Evolutionary conservation across 2,113 vertebrate genomes (phyloP).

Genomic region (Peromyscus californicus): DNA sequence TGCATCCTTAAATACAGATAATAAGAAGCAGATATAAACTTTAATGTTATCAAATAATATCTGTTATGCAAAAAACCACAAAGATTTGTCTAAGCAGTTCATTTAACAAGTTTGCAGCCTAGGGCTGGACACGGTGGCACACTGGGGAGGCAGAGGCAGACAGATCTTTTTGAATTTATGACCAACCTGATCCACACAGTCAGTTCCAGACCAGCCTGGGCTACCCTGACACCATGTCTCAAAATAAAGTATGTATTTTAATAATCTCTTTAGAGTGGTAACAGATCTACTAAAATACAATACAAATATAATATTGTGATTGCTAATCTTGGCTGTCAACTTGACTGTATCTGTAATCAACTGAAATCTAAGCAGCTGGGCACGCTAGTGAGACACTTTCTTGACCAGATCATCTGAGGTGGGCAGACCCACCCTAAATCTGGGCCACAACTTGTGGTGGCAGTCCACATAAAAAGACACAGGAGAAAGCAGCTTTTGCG

Average conservation of each 20-base stretch:
- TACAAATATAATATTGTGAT: not conserved
- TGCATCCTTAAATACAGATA: not conserved
- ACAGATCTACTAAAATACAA: not conserved
- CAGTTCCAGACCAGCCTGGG: not conserved
- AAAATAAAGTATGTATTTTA: not conserved
- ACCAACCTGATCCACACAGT: not conserved
- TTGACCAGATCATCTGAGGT: not conserved
- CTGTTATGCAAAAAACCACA: not conserved
- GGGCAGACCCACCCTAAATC: not conserved
- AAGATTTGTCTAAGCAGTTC: not conserved
- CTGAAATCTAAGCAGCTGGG: not conserved
- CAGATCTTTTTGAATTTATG: not conserved
- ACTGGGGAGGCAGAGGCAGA: not conserved
- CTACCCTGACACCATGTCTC: not conserved
- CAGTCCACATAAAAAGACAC: not conserved
- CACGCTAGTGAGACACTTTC: not conserved
- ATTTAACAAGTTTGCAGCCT: not conserved
- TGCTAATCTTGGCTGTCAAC: not conserved
- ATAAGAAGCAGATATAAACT: not conserved
- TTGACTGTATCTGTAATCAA: not conserved
- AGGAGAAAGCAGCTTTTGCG: not conserved
- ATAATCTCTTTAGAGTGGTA: not conserved
- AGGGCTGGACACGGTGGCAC: not conserved
- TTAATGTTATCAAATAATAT: constrained; percentile 8
- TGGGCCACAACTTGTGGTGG: not conserved